Conservation (phyloP, 1,140 invertebrate species). For the Rhysida immarginata region DNA sequence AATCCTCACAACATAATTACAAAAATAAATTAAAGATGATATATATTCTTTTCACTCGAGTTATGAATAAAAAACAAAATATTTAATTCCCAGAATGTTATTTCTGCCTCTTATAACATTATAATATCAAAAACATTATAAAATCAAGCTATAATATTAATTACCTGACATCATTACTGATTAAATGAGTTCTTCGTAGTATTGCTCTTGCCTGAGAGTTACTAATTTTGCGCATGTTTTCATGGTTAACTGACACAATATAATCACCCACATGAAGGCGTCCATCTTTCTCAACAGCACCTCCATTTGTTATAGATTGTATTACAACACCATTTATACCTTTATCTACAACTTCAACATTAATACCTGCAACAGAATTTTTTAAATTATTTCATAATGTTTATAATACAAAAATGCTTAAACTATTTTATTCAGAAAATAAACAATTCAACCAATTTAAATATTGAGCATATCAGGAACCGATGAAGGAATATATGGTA, state of each 20-base stretch:
- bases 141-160: too few relatives aligned
- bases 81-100: too few relatives aligned
- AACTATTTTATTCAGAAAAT: too few relatives aligned
- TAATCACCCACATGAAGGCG: constrained; percentile 37
- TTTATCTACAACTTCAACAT: constrained; percentile 40
- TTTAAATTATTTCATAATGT: too few relatives aligned
- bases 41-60: too few relatives aligned
- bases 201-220: constrained; percentile 47
- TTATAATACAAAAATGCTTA: constrained; percentile 7
- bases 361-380: constrained; percentile 38
- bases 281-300: constrained; percentile 41
- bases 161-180: constrained; percentile 38
- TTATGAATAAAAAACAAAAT: too few relatives aligned
- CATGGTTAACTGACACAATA: constrained; percentile 43
- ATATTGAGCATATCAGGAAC: background rate
- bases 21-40: too few relatives aligned
- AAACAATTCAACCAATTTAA: constrained; percentile 3
- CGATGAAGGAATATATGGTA: too few relatives aligned
- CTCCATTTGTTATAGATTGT: constrained; percentile 35
- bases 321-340: constrained; percentile 49
- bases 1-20: too few relatives aligned
- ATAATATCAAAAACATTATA: too few relatives aligned
- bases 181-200: constrained; percentile 40
- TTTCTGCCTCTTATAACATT: too few relatives aligned
- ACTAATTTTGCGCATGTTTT: constrained; percentile 42